Evolutionary conservation across 1,140 invertebrate species (phyloP), one percentile per base, ranked within the genome.

Genomic region (Neelides sp.): DNA sequence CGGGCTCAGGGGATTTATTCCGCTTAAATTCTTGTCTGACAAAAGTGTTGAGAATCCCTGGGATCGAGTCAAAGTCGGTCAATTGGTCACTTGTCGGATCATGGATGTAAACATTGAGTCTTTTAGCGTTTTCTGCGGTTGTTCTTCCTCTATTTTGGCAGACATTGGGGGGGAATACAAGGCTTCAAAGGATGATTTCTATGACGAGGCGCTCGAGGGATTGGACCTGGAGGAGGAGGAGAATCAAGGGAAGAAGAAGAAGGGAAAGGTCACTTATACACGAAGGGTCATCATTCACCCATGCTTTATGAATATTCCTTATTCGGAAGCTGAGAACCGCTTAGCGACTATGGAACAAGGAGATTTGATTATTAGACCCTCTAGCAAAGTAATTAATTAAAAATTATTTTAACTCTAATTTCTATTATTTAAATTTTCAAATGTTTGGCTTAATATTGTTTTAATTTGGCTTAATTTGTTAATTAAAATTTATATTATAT

Each of bases 221-320:
- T 78, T 78, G 50, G 88, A 94, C 60, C 70, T 74, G 1, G 75
- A 83, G 39, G 75, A 77, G 39, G 85, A 89, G 61, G 78, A 80
- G 45, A 84, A 91, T 42, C 76, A 17, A 8, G 79, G 4, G 86
- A 85, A 59, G 85, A 89, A 62, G 69, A 82, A 85, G 64, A 73
- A 80, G 62, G 68, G 81, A 35, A 77, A 83, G 67, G n/a, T n/a
- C n/a, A 84, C 80, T 37, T 90, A 83, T 65, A 82, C 92, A 1
- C 96, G 95, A 61, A 75, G 95, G 4, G 91, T 98, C 0, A 98
- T 98, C 47, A 85, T 93, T 13, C 95, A 99, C 74, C 92, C 92
- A 0, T 81, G 85, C 0, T 99, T 98, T 71, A 84, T 94, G 58
- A 98, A 99, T 65, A 90, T 98, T 52, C 85, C 84, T 13, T 98